Evolutionary conservation across 2,888 invertebrate species (phyloP), one percentile per base, ranked within the genome.

Genomic region (Parnassius glacialis): DNA sequence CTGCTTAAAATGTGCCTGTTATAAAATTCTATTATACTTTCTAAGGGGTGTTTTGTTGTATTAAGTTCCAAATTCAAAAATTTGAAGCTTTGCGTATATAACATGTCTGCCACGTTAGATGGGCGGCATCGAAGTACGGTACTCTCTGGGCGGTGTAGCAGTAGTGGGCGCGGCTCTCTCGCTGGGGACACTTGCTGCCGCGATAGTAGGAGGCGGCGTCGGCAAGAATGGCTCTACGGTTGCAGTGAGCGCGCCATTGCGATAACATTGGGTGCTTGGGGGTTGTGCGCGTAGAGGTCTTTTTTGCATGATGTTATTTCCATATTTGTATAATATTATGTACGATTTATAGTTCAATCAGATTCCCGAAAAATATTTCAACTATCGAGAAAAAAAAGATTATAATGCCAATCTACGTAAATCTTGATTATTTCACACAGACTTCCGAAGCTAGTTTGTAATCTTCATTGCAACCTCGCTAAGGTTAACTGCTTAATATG

Each of bases 201-300:
- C 96, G 88, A 95, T 96, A 92, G 94, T 95, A 86, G 94, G 94
- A 81, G 97, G 98, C 87, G 99, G 99, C 90, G 96, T 97, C 84
- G 99, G 99, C 85, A 99, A 98, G 94, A 99, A 99, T 93, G 98
- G 98, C 92, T 99, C 99, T 80, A 98, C 99, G 72, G 97, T 98
- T 80, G 99, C 99, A 91, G 98, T 98, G 96, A 96, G 97, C 66
- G 55, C 62, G 56, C 48, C 51, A 59, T 47, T 48, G 50, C 34
- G 3, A 57, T 57, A 42, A 52, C 57, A 57, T 57, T 62, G 64
- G 64, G 67, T 67, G 69, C 66, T 63, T 65, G 68, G 69, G 61
- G 66, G 67, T 61, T 66, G 48, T 1, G 13, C 0, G 5, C 1
- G n/a, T 45, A 45, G 45, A 12, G 7, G 11, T 9, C 13, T 48